These are phyloP conservation scores for Colletes gigas DNA, from an alignment of 1,140 invertebrate species.

Conservation along the genomic window DNA sequence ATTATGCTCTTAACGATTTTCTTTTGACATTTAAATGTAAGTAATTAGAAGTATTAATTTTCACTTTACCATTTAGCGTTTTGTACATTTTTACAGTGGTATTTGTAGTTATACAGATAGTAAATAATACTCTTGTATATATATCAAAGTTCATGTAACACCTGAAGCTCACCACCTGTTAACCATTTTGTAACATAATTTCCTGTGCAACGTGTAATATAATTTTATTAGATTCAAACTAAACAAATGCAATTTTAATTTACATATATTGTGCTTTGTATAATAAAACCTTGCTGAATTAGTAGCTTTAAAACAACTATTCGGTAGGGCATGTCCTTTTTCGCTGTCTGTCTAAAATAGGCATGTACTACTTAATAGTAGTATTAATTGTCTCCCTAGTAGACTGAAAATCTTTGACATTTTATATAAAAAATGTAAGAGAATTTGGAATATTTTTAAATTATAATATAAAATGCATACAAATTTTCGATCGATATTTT, in stretches of 20 bases:
- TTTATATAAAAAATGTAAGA: not conserved
- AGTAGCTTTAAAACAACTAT: slow-evolving; percentile 26
- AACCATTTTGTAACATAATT: slow-evolving; percentile 23
- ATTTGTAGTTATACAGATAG: slow-evolving; percentile 2
- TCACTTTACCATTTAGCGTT: not conserved
- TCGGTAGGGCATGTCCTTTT: slow-evolving; percentile 40
- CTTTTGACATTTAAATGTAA: slow-evolving; percentile 23
- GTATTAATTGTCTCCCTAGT: not conserved
- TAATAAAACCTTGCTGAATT: slow-evolving; percentile 44
- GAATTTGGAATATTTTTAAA: not conserved
- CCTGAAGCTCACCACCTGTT: slow-evolving; percentile 38
- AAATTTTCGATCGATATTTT: not conserved
- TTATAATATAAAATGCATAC: not conserved
- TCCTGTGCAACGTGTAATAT: slow-evolving; percentile 27
- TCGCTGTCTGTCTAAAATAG: slow-evolving; percentile 23
- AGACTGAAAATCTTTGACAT: not conserved
- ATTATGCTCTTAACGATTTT: slow-evolving; percentile 2
- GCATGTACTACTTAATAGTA: slow-evolving; percentile 7
- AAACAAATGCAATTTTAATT: slow-evolving; percentile 15
- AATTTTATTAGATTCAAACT: slow-evolving; percentile 21
- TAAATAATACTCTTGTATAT: slow-evolving; percentile 20
- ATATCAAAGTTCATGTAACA: slow-evolving; percentile 12
- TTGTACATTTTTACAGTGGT: slow-evolving; percentile 6
- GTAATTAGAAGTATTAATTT: slow-evolving; percentile 21
- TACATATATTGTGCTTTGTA: slow-evolving; percentile 36